Conservation (phyloP, 2,888 invertebrate genomes). For the Eupithecia inturbata region DNA sequence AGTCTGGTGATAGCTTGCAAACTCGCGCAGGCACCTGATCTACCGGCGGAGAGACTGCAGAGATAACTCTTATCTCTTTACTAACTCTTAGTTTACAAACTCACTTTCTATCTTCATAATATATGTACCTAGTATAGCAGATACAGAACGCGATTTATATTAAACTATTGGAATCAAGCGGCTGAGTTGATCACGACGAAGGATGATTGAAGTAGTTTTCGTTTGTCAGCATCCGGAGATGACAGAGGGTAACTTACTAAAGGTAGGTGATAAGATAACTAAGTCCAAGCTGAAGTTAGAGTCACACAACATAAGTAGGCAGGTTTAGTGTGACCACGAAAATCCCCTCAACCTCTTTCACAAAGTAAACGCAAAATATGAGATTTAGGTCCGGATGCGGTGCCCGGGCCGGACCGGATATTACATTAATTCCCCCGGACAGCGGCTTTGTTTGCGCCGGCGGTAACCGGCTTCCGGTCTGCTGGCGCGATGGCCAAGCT, state of each 20-base stretch:
- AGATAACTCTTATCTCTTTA: background rate
- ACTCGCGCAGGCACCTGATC: background rate
- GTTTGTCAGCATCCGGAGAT: no score
- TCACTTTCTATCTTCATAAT: background rate
- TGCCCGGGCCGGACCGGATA: slow-evolving; percentile 38
- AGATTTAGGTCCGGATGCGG: slow-evolving; percentile 17
- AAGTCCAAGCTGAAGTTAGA: background rate
- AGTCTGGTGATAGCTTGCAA: background rate
- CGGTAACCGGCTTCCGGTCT: slow-evolving; percentile 39
- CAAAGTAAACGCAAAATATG: slow-evolving; percentile 25
- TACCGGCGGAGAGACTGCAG: background rate
- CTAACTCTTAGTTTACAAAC: background rate
- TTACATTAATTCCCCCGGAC: slow-evolving; percentile 43
- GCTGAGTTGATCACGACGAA: no score
- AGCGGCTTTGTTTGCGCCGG: slow-evolving; percentile 42
- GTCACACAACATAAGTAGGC: background rate
- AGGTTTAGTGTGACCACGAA: background rate
- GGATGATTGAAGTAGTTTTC: no score
- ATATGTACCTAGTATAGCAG: no score
- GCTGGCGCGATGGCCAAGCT: slow-evolving; percentile 29
- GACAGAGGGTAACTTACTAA: no score
- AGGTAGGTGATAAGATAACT: no score
- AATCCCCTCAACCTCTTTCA: background rate
- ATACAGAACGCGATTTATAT: no score
- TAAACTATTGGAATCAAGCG: no score